Conservation (phyloP, 2,888 invertebrate genomes). For the Entomobrya multifasciata region DNA sequence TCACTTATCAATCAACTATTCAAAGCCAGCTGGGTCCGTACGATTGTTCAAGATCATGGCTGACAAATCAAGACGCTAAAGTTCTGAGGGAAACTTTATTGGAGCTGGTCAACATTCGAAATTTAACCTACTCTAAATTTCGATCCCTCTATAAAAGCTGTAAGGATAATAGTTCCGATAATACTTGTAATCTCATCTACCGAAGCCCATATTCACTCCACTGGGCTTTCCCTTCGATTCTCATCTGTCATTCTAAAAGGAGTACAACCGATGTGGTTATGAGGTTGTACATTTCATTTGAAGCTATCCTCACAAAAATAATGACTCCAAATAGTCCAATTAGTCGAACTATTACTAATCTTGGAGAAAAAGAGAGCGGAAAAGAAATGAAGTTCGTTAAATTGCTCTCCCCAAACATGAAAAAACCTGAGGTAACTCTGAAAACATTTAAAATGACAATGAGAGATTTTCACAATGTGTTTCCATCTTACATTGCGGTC, state of each 20-base stretch:
- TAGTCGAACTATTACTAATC: background rate
- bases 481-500: conserved; percentile 3
- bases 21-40: background rate
- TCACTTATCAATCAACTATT: background rate
- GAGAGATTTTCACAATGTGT: conserved; percentile 39
- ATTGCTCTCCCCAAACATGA: conserved; percentile 33
- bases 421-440: background rate
- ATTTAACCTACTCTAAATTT: background rate
- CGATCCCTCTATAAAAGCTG: background rate
- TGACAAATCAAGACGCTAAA: background rate
- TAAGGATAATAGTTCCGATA: background rate
- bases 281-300: conserved; percentile 51
- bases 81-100: background rate
- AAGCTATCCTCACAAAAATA: background rate
- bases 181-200: background rate
- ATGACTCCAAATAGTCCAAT: conserved; percentile 44
- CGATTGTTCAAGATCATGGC: background rate
- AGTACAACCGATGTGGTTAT: background rate
- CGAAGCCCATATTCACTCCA: conserved; percentile 12
- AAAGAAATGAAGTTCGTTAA: conserved; percentile 34
- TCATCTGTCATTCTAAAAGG: background rate
- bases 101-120: conserved; percentile 38
- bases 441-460: background rate
- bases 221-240: conserved; percentile 19
- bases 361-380: conserved; percentile 1